Base-by-base conservation (phyloP, 2,888 invertebrate species). In the Leptopterna dolabrata region DNA sequence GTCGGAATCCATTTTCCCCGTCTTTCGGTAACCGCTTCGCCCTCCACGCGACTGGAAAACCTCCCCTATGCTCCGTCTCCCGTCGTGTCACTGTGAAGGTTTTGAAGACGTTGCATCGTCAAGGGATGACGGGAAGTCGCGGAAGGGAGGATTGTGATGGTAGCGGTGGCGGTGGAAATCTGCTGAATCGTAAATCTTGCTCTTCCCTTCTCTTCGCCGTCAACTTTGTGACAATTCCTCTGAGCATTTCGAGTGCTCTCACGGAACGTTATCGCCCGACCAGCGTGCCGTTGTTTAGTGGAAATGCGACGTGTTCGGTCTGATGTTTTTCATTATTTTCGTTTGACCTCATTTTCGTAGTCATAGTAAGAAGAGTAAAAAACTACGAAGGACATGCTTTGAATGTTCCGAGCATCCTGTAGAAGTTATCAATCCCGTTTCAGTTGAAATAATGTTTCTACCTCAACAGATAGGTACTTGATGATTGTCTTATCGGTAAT, bases 161-260 rank as follows among this genome's bases (percentile, higher is more conserved):
- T 27, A 19, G 63, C 6, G 24, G 63, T 11, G 63, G 63, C 24
- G 63, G 27, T 36, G 76, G 27, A 24, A 27, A 43, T 43, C 45
- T n/a, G 78, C 45, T 78, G 78, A 78, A 78, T 78, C 78, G 78
- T 78, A 78, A 78, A 78, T 78, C 78, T 47, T 45, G 41, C 78
- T 24, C 51, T 51, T 51, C 51, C 51, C 51, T 51, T 51, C 51
- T 51, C 51, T 16, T 63, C 24, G 4, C 45, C 45, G 78, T 78
- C 78, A 78, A 78, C 78, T 78, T 27, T 43, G 78, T 45, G 78
- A 78, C 78, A 78, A 78, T 78, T 45, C 78, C 27, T 7, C 78
- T 27, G 19, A 36, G 30, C 76, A 43, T 43, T 43, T 78, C 45
- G 19, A 27, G 45, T 45, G 78, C 36, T 76, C 43, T 76, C 63